Percentiles rank a stretch among this genome's conserved stretches.
Evolutionary conservation across 1,140 invertebrate species (phyloP).

Genomic region (Ceratosolen solmsi): DNA sequence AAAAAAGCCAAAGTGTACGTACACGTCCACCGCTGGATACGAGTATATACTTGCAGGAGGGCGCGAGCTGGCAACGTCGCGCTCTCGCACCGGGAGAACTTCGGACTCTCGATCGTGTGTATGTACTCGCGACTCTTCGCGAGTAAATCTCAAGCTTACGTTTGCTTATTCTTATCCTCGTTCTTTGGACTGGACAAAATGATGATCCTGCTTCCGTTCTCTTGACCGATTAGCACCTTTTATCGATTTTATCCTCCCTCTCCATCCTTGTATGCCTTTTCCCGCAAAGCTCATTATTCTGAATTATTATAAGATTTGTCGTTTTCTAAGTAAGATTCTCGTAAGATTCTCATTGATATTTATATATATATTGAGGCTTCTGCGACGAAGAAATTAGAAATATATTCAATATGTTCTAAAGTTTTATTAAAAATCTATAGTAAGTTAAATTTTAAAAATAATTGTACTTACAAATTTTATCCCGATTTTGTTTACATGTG

Average conservation of each 20-base stretch:
- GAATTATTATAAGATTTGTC: no score
- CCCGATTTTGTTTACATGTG: no score
- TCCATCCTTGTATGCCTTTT: not conserved
- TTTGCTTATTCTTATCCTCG: not conserved
- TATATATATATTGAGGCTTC: no score
- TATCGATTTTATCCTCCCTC: not conserved
- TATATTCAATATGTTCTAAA: no score
- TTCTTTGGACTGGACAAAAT: not conserved
- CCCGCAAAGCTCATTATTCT: no score
- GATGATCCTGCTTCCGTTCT: constrained; percentile 20
- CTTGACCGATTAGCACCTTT: not conserved
- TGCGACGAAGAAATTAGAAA: no score
- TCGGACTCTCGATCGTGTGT: constrained; percentile 36
- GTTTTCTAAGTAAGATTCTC: no score
- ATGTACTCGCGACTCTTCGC: constrained; percentile 29
- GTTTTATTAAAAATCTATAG: no score
- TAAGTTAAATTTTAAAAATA: no score
- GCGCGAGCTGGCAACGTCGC: constrained; percentile 63
- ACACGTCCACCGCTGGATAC: constrained; percentile 35
- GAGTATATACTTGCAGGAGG: constrained; percentile 47
- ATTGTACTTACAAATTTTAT: no score
- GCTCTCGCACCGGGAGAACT: not conserved
- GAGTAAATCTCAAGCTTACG: not conserved
- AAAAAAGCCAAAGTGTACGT: constrained; percentile 45
- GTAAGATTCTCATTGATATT: no score